These are phyloP conservation scores for Microtus ochrogaster DNA, from an alignment of 2,113 vertebrate genomes.

Conservation along the genomic window DNA sequence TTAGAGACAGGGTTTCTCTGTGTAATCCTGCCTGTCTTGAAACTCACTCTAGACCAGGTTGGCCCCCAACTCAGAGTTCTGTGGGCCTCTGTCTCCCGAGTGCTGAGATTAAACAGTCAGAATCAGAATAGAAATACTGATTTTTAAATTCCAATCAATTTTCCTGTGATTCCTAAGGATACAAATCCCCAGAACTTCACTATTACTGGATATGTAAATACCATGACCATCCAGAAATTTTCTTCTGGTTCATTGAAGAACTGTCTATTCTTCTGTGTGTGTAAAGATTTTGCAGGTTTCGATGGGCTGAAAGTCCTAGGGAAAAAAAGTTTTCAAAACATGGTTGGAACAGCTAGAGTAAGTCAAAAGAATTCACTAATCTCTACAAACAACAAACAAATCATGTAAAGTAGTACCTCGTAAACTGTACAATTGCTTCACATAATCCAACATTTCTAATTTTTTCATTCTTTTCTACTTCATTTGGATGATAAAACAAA, in stretches of 20 bases:
- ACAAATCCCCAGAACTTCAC: not conserved
- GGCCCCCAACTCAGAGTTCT: not conserved
- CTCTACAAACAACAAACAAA: not conserved
- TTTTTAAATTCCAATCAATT: constrained; percentile 30
- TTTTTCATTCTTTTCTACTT: constrained; percentile 99
- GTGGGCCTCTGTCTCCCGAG: not conserved
- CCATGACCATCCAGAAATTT: constrained; percentile 99
- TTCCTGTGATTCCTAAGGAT: not conserved
- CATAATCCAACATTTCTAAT: constrained; percentile 98
- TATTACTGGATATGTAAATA: constrained; percentile 83
- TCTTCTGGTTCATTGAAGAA: constrained; percentile 98
- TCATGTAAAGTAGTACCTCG: constrained; percentile 88
- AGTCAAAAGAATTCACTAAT: not conserved
- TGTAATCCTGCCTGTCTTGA: not conserved
- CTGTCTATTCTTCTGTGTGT: constrained; percentile 98
- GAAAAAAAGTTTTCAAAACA: constrained; percentile 80
- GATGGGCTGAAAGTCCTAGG: constrained; percentile 95
- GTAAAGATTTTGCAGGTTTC: constrained; percentile 97
- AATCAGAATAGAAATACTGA: not conserved
- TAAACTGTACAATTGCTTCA: constrained; percentile 99
- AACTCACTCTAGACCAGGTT: not conserved
- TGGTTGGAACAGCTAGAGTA: not conserved
- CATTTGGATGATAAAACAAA: constrained; percentile 97
- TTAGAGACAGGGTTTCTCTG: not conserved
- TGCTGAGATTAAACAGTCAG: not conserved